A percentile compares a stretch with the other conserved stretches of the same genome.
Conservation (phyloP, 2,113 vertebrate species). For the Tonatia bakeri region DNA sequence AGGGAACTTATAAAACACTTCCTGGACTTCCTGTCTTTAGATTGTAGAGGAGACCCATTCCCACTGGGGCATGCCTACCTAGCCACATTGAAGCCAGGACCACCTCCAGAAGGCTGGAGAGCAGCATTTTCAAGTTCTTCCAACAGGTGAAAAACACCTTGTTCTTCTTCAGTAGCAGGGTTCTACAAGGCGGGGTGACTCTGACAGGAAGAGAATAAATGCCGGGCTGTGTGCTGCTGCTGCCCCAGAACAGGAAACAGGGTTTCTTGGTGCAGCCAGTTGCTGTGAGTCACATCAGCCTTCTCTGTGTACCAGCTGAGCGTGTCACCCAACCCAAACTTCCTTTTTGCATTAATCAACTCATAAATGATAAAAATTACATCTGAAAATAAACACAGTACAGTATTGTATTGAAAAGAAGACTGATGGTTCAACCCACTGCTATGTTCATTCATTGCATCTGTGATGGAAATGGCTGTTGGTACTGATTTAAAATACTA, state of each 20-base stretch:
- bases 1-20: background rate
- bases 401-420: background rate
- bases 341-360: background rate
- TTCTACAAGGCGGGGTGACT: background rate
- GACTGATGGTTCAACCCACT: background rate
- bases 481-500: background rate
- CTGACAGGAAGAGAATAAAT: background rate
- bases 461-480: background rate
- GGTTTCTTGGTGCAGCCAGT: background rate
- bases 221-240: background rate
- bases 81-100: background rate
- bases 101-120: background rate
- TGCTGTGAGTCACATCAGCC: background rate
- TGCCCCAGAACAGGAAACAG: background rate
- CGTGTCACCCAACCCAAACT: background rate
- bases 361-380: background rate
- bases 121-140: background rate
- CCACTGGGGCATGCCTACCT: background rate
- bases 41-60: background rate
- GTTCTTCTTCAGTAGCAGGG: no score
- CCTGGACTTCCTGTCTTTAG: fast-evolving
- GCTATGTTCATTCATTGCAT: background rate
- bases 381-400: background rate
- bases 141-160: background rate
- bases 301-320: background rate